These are phyloP conservation scores for Dolichoris vasculosae DNA, from an alignment of 1,140 invertebrate species.

Conservation along the genomic window DNA sequence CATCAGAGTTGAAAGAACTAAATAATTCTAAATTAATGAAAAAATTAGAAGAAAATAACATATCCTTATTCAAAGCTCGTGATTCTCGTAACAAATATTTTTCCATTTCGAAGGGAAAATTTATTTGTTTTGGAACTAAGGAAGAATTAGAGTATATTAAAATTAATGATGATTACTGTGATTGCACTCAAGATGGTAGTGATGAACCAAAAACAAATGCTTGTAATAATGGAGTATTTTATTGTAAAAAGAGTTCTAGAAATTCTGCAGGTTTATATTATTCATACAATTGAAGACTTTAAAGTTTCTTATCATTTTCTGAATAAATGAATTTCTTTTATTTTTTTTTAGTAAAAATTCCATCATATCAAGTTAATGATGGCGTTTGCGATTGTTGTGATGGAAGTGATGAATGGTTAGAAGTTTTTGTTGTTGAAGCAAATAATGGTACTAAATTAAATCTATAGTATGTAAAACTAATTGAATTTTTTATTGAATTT, in stretches of 20 bases:
- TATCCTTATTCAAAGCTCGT: slow-evolving; percentile 63
- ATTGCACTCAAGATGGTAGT: slow-evolving; percentile 87
- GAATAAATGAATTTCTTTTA: neutral
- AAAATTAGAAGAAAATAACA: slow-evolving; percentile 55
- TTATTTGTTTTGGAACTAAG: slow-evolving; percentile 70
- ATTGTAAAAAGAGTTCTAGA: slow-evolving; percentile 75
- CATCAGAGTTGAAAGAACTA: no score
- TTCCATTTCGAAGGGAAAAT: slow-evolving; percentile 66
- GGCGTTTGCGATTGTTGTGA: slow-evolving; percentile 95
- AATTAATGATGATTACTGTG: slow-evolving; percentile 96
- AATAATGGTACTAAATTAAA: slow-evolving; percentile 46
- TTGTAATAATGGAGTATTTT: slow-evolving; percentile 87
- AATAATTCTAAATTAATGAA: slow-evolving; percentile 58
- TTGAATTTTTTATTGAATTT: neutral
- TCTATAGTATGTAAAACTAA: no score
- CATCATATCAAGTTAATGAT: slow-evolving; percentile 90
- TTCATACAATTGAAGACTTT: slow-evolving; percentile 8
- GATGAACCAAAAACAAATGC: slow-evolving; percentile 95
- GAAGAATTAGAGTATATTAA: slow-evolving; percentile 76
- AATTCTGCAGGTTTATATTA: slow-evolving; percentile 53
- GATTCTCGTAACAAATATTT: slow-evolving; percentile 66
- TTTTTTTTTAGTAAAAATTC: slow-evolving; percentile 69
- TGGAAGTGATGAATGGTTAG: slow-evolving; percentile 84
- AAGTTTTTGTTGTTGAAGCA: slow-evolving; percentile 50
- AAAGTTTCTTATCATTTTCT: neutral